Evolutionary conservation across 2,888 invertebrate genomes (phyloP), one percentile per base, ranked within the genome.

Genomic region (Tyria jacobaeae): DNA sequence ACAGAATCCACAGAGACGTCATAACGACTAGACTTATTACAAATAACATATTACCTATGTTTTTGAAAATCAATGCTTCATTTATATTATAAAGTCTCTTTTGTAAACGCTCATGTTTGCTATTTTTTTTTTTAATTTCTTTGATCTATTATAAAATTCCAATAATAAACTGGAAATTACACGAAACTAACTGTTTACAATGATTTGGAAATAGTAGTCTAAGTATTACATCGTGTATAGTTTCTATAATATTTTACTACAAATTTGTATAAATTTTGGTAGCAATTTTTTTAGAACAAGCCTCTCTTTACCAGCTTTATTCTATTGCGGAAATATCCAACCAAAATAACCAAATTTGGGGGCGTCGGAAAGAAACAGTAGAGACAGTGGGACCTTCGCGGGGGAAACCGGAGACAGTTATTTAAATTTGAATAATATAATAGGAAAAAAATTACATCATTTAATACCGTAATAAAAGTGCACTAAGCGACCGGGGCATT

Each of bases 371-470:
- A 91, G 89, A 91, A 90, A 89, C 85, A 86, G 84, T 83, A 87
- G 81, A 85, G 87, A 88, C 87, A 89, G 85, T 86, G 86, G 88
- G 85, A 89, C 88, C 87, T 87, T 82, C 81, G 83, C 85, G 80
- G 88, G 92, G 93, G 93, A 91, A 91, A 92, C 90, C 88, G 90
- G 91, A 94, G 94, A 94, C 94, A 94, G 94, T 94, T 94, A 94
- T 94, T 94, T 94, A 94, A 94, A 94, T 94, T 94, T 94, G 92
- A 94, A 94, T 94, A 94, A 94, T 94, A 94, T 94, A 93, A 94
- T 93, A 94, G 92, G 93, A 88, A 94, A 94, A 94, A 94, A 94
- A 94, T 94, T 94, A 94, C 94, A 93, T 94, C 94, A 94, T 94
- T 94, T 94, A 94, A 94, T 94, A 91, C 94, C 92, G 87, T 92